Conservation (phyloP, 2,113 vertebrate species). For the Neodon shergylaensis region DNA sequence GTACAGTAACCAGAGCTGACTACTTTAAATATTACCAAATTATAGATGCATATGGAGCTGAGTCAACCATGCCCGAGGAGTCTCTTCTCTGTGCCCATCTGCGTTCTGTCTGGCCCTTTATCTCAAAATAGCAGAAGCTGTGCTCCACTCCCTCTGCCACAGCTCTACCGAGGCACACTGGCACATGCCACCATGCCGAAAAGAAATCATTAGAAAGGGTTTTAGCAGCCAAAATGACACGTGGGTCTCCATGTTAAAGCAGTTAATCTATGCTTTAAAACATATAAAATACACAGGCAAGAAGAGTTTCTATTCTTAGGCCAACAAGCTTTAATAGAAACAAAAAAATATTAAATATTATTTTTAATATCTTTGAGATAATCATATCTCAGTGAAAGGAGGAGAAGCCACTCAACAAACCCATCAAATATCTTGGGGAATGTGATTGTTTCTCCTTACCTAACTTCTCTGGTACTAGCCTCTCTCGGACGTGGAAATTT, state of each 20-base stretch:
- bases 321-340: background rate
- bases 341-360: background rate
- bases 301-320: fast-evolving
- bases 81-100: background rate
- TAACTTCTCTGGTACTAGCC: background rate
- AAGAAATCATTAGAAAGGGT: background rate
- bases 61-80: background rate
- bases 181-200: fast-evolving
- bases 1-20: too few species aligned
- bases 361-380: too few species aligned
- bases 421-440: background rate
- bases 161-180: background rate
- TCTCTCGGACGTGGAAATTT: background rate
- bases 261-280: background rate
- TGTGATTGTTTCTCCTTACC: background rate
- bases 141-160: background rate
- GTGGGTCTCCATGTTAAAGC: too few species aligned
- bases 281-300: background rate
- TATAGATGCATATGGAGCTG: background rate
- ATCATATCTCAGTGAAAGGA: background rate
- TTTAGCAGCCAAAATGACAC: background rate
- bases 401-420: background rate
- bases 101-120: background rate
- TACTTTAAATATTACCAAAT: background rate
- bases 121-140: background rate